phyloP scores from a whole-genome alignment of 1,140 invertebrate genomes.

The Heliconius himera region DNA sequence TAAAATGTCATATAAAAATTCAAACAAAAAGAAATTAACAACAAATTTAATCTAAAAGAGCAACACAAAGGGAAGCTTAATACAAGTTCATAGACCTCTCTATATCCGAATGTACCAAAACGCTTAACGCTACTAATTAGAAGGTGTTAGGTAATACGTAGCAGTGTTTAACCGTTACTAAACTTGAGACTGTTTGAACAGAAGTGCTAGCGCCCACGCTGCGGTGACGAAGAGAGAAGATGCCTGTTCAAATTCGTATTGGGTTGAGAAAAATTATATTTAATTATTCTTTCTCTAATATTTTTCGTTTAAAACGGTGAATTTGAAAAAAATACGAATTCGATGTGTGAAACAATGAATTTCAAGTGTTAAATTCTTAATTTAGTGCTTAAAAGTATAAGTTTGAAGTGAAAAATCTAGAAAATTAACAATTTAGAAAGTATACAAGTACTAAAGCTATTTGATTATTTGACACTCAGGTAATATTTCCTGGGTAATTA shows the following conservation, averaged over 20 bases:
- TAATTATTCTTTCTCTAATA: too few relatives aligned
- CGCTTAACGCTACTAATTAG: constrained; percentile 75
- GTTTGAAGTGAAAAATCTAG: too few relatives aligned
- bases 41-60: constrained; percentile 18
- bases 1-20: background rate
- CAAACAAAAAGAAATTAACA: background rate
- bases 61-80: constrained; percentile 13
- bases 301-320: too few relatives aligned
- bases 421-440: too few relatives aligned
- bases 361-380: too few relatives aligned
- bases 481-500: too few relatives aligned
- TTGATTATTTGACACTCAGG: too few relatives aligned
- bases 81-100: constrained; percentile 53
- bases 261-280: too few relatives aligned
- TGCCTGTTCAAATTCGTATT: background rate
- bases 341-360: too few relatives aligned
- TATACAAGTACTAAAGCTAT: too few relatives aligned
- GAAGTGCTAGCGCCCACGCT: constrained; percentile 32
- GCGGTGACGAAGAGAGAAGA: background rate
- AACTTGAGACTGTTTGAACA: constrained; percentile 34
- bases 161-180: constrained; percentile 55
- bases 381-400: too few relatives aligned
- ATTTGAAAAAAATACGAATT: too few relatives aligned
- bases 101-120: constrained; percentile 69
- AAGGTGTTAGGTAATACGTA: constrained; percentile 72